Base-by-base conservation (phyloP, 2,888 invertebrate species). In the Rhamphomyia laevipes region DNA sequence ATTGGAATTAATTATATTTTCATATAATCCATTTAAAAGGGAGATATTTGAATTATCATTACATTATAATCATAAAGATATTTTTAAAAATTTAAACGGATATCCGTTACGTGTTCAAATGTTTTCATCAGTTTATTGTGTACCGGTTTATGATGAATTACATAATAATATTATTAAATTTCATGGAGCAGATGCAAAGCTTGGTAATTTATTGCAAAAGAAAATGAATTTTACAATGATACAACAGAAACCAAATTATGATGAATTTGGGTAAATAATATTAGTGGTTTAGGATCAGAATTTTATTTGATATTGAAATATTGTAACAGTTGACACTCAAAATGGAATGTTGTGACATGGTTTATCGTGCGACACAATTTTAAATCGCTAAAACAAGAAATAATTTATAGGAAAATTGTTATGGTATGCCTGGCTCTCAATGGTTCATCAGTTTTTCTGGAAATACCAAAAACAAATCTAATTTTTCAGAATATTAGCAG, bases 91-190 rank as follows among this genome's bases (percentile, higher is more conserved):
- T 50, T 54, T 70, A 0, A 54, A 69, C 46, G 64, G 62, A 2
- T 68, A 68, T 57, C 60, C 64, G 1, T 6, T 70, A 13, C 60
- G 60, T 3, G 54, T 63, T 1, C 67, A 70, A 50, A 61, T 66
- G 21, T 69, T 70, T 45, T 56, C 60, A 47, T 67, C 70, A 0
- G 62, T 63, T 0, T 68, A 63, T 49, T 62, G 67, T 0, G 49
- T 53, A 1, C 52, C 64, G 0, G 48, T 50, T 13, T 58, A 53
- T 2, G 57, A 63, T 49, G 51, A 50, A 0, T n/a, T n/a, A n/a
- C 47, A 46, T 2, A 51, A n/a, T 35, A 13, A 33, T 13, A 53
- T 63, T 0, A 38, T 54, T 0, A 44, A 49, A 1, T 61, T 56
- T 5, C 48, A 47, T 0, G 70, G 70, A 2, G 63, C 67, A 4